Conservation (phyloP, 2,888 invertebrate genomes). For the Cyaniris semiargus region DNA sequence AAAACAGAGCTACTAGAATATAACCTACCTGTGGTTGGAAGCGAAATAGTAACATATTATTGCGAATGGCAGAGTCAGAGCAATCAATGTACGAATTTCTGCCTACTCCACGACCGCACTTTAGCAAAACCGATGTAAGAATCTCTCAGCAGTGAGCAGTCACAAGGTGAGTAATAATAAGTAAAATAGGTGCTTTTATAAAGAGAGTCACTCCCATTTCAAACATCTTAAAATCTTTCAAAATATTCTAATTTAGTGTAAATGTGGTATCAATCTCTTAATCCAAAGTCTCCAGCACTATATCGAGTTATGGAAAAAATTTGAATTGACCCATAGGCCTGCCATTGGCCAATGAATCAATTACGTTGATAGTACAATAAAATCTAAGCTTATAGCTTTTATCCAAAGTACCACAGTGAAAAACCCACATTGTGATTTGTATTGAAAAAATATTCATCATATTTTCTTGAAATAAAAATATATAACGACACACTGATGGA, state of each 20-base stretch:
- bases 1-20: too few species aligned
- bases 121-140: not conserved
- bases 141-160: not conserved
- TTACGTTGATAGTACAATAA: too few species aligned
- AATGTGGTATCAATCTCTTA: not conserved
- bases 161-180: not conserved
- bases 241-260: not conserved
- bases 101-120: not conserved
- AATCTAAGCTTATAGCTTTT: not conserved
- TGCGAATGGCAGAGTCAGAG: not conserved
- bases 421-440: not conserved
- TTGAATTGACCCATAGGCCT: too few species aligned
- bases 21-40: not conserved
- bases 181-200: not conserved
- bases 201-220: not conserved
- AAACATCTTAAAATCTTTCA: not conserved
- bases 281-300: not conserved
- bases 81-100: not conserved
- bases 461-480: constrained; percentile 16
- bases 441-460: not conserved
- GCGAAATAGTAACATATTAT: not conserved
- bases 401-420: not conserved
- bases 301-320: not conserved
- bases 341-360: too few species aligned
- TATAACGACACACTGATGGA: constrained; percentile 15